Conservation (phyloP, 2,797 vertebrate species). For the Anableps anableps region DNA sequence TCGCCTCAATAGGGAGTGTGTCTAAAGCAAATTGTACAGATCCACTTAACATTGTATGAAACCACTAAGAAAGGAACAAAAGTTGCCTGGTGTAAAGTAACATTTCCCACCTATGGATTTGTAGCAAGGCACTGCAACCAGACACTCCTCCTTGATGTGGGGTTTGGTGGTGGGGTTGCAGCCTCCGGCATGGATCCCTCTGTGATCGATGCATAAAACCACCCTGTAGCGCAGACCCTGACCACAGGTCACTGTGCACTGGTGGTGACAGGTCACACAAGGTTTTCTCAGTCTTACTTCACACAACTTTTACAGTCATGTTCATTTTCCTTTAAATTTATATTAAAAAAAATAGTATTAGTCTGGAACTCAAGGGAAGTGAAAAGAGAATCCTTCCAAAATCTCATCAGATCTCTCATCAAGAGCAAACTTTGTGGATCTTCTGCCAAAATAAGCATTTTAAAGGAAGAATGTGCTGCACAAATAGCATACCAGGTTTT, state of each 20-base stretch:
- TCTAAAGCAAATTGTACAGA: slow-evolving; percentile 75
- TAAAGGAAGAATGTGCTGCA: slow-evolving; percentile 74
- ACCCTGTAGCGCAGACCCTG: slow-evolving; percentile 96
- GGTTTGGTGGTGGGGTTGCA: slow-evolving; percentile 94
- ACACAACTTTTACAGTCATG: not conserved
- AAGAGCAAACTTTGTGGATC: slow-evolving; percentile 49
- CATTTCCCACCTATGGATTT: slow-evolving; percentile 88
- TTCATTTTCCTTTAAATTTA: slow-evolving; percentile 6
- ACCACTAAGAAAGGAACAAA: not conserved
- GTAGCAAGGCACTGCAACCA: slow-evolving; percentile 93
- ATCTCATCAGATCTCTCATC: slow-evolving; percentile 49
- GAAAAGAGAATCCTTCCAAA: slow-evolving; percentile 45
- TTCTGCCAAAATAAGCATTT: slow-evolving; percentile 80
- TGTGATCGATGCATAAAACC: slow-evolving; percentile 95
- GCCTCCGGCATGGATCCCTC: slow-evolving; percentile 93
- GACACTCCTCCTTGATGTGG: slow-evolving; percentile 96
- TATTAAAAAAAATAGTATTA: slow-evolving; percentile 29
- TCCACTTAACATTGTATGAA: not conserved
- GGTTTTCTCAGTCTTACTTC: slow-evolving; percentile 1
- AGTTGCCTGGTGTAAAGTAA: not conserved
- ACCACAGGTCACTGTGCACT: slow-evolving; percentile 98
- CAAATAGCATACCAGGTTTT: slow-evolving; percentile 72
- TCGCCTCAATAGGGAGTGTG: slow-evolving; percentile 92
- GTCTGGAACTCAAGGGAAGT: slow-evolving; percentile 37
- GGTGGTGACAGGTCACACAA: slow-evolving; percentile 41